phyloP scores from a whole-genome alignment of 2,888 invertebrate species.

The Steinernema hermaphroditum region DNA sequence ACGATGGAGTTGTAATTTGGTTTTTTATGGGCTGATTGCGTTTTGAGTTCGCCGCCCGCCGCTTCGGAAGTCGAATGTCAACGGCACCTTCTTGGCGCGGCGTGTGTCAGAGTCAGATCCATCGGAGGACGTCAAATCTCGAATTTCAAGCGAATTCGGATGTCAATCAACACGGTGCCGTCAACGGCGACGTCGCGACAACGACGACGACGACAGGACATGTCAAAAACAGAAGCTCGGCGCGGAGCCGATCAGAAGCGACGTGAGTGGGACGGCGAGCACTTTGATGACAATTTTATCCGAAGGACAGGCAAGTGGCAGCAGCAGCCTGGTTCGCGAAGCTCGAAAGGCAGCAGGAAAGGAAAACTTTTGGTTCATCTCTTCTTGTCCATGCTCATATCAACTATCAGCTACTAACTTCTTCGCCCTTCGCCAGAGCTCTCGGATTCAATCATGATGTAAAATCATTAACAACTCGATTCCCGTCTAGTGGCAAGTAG shows the following conservation, averaged over 20 bases:
- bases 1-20: slow-evolving; percentile 17
- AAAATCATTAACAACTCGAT: too few species aligned
- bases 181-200: slow-evolving; percentile 25
- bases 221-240: slow-evolving; percentile 21
- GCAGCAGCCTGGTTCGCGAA: too few species aligned
- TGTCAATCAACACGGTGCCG: slow-evolving; percentile 25
- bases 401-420: too few species aligned
- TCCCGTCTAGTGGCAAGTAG: too few species aligned
- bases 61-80: too few species aligned
- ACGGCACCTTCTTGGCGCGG: too few species aligned
- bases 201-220: slow-evolving; percentile 18
- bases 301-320: too few species aligned
- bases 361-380: too few species aligned
- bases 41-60: slow-evolving; percentile 11
- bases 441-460: too few species aligned
- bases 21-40: slow-evolving; percentile 26
- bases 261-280: background rate
- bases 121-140: slow-evolving; percentile 23
- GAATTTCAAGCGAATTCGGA: slow-evolving; percentile 22
- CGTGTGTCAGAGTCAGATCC: slow-evolving; percentile 17
- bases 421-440: too few species aligned
- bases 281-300: background rate
- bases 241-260: background rate
- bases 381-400: too few species aligned
- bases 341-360: too few species aligned